A percentile compares a stretch with the other conserved stretches of the same genome.
Conservation (phyloP, 1,140 invertebrate genomes). For the Globodera rostochiensis region DNA sequence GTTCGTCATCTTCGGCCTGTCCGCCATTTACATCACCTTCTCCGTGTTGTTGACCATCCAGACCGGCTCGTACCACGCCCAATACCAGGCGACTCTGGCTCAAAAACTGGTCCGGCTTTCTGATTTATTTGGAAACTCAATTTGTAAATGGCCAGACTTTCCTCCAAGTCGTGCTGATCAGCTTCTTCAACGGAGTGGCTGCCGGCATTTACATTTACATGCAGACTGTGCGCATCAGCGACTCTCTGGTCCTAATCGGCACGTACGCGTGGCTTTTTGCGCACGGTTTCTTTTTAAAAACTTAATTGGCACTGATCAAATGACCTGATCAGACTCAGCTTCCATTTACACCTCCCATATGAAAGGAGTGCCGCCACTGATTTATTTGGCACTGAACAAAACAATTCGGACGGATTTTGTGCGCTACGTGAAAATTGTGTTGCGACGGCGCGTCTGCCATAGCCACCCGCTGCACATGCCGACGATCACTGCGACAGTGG, state of each 20-base stretch:
- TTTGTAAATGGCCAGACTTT: conserved; percentile 24
- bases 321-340: background rate
- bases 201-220: conserved; percentile 39
- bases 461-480: background rate
- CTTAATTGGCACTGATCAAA: background rate
- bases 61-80: background rate
- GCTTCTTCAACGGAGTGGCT: conserved; percentile 36
- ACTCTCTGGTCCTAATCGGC: conserved; percentile 29
- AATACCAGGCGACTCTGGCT: conserved; percentile 16
- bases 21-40: conserved; percentile 23
- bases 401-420: conserved; percentile 21
- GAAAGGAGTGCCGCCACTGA: conserved; percentile 15
- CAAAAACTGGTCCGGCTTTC: conserved; percentile 17
- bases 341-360: background rate
- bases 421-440: conserved; percentile 13
- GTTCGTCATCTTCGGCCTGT: conserved; percentile 28
- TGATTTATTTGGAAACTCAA: background rate
- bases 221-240: conserved; percentile 32
- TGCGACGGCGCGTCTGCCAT: background rate
- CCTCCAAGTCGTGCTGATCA: conserved; percentile 37
- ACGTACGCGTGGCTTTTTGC: conserved; percentile 37
- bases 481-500: background rate
- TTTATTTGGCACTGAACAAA: conserved; percentile 24
- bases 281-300: conserved; percentile 13
- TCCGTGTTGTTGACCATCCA: conserved; percentile 10